A percentile compares a stretch with the other conserved stretches of the same genome.
Conservation (phyloP, 1,140 invertebrate species). For the Notospermus geniculatus region DNA sequence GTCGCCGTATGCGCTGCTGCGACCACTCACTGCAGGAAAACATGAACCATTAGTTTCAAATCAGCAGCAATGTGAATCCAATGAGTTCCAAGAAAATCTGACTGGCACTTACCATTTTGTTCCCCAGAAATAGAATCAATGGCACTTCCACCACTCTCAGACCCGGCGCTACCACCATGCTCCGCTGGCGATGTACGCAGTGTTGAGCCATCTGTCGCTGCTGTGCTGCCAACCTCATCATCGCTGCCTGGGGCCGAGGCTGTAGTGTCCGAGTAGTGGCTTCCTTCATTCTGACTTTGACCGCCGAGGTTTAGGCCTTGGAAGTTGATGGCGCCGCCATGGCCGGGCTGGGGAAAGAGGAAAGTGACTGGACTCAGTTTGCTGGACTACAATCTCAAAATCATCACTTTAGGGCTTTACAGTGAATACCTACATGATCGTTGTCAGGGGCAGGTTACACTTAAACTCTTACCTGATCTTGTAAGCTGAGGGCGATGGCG, state of each 20-base stretch:
- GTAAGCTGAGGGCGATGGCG: conserved; percentile 89
- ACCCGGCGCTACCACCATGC: conserved; percentile 62
- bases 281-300: conserved; percentile 41
- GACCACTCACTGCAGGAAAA: conserved; percentile 65
- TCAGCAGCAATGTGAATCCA: too few relatives aligned
- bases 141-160: conserved; percentile 80
- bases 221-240: conserved; percentile 86
- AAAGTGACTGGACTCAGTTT: neutral
- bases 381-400: too few relatives aligned
- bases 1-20: conserved; percentile 84
- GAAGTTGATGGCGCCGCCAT: conserved; percentile 7
- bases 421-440: too few relatives aligned
- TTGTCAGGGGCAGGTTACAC: too few relatives aligned
- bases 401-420: too few relatives aligned
- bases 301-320: neutral
- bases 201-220: conserved; percentile 88
- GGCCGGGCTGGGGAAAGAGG: conserved; percentile 24
- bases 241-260: conserved; percentile 83
- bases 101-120: conserved; percentile 49
- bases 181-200: conserved; percentile 85
- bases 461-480: conserved; percentile 65
- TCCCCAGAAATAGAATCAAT: conserved; percentile 89
- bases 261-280: conserved; percentile 74
- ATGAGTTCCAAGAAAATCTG: too few relatives aligned
- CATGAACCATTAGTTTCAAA: too few relatives aligned